Evolutionary conservation across 2,113 vertebrate genomes (phyloP), one percentile per base, ranked within the genome.

Genomic region (Perca flavescens): DNA sequence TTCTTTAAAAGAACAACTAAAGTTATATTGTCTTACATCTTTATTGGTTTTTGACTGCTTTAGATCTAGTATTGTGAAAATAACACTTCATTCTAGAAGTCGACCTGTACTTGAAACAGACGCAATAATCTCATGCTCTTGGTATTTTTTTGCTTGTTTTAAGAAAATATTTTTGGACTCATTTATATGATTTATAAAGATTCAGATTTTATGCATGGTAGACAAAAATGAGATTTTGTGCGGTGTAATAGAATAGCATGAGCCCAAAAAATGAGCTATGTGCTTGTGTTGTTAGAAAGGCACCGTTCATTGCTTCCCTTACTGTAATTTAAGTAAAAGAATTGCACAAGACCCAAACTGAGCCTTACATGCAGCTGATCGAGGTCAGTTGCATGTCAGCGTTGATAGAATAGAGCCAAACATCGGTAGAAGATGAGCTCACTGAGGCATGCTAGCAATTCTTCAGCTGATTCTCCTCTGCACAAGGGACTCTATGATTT

Each of bases 361-460:
- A 50, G 53, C 50, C 61, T 80, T 67, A 68, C 34, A 6, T 73
- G 57, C 73, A 74, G 78, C 81, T 58, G 83, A 77, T 76, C 11
- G 72, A 84, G 80, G 57, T 71, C 60, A 73, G 71, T 64, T 31
- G 63, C 72, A 43, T 79, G 79, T 85, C 86, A 77, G 46, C 22
- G 9, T 25, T 78, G 63, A 73, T 58, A 88, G 72, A 85, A 68
- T 77, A 68, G 77, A 77, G 58, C 43, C 22, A 31, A 65, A 52
- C 76, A 73, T 85, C 10, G 19, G 66, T 75, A 46, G 69, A 54
- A 19, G 68, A 88, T 82, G 83, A 83, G 73, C 65, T 88, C 79
- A 83, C 49, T 52, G 52, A 84, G 83, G 80, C 72, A 87, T 85
- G 77, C 53, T 49, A 68, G 53, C 83, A 86, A 87, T 84, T 58